Conservation (phyloP, 2,113 vertebrate genomes). For the Rallus limicola region DNA sequence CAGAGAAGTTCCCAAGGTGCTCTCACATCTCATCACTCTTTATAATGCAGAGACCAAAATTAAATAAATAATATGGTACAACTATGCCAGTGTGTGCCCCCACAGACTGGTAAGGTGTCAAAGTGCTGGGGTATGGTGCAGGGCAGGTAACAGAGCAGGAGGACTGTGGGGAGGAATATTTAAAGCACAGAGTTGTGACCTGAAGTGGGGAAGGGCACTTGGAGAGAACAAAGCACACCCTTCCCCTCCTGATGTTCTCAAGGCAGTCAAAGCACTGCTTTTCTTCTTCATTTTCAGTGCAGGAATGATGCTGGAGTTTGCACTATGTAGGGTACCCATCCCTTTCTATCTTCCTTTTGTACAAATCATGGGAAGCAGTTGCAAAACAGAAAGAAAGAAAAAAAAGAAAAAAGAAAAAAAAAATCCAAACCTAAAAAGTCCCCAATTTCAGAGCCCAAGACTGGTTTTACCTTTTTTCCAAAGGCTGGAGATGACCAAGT, state of each 20-base stretch:
- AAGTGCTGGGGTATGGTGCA: neutral
- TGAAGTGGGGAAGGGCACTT: neutral
- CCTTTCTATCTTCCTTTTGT: neutral
- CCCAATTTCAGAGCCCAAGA: neutral
- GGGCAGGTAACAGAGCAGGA: neutral
- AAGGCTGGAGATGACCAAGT: neutral
- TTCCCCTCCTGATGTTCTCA: neutral
- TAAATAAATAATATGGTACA: no score
- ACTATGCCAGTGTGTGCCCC: neutral
- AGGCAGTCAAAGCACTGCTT: neutral
- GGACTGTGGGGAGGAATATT: neutral
- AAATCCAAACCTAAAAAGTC: neutral
- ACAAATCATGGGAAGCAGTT: neutral
- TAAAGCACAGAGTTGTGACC: neutral
- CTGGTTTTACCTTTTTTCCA: neutral
- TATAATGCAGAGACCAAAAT: neutral
- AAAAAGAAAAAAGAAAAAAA: neutral
- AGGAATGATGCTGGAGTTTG: neutral
- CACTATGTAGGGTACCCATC: accelerated
- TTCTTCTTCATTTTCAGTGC: neutral
- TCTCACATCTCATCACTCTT: neutral
- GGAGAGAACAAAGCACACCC: neutral
- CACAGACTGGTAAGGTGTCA: no score
- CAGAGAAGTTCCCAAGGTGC: neutral
- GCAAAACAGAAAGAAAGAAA: neutral